A percentile compares a stretch with the other conserved stretches of the same genome.
Evolutionary conservation across 2,888 invertebrate genomes (phyloP).

Genomic region (Antheraea assamensis): DNA sequence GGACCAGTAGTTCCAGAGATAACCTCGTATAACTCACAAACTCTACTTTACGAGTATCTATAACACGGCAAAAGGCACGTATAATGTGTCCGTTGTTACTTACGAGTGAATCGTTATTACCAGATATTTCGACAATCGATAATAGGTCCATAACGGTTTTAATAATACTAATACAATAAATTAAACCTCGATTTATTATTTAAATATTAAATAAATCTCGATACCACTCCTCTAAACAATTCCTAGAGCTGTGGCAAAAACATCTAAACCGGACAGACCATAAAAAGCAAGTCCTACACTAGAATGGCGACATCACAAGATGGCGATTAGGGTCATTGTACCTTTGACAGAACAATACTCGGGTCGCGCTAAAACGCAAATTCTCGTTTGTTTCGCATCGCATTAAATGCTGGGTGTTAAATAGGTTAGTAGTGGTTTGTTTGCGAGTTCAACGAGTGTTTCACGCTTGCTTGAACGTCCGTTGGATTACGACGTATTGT

Average conservation of each 20-base stretch:
- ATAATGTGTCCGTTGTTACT: no score
- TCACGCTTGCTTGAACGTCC: conserved; percentile 12
- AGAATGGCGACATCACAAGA: conserved; percentile 14
- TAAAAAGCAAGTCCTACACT: conserved; percentile 10
- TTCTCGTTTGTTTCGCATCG: conserved; percentile 30
- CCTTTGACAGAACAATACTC: conserved; percentile 44
- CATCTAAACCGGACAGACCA: conserved; percentile 13
- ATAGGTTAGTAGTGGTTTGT: conserved; percentile 21
- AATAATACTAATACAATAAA: no score
- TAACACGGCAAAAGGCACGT: no score
- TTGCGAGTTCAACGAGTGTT: conserved; percentile 10
- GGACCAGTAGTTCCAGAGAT: no score
- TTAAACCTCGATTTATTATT: no score
- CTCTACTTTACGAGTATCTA: no score
- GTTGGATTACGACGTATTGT: conserved; percentile 11
- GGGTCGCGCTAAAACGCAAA: conserved; percentile 40
- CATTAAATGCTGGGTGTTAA: conserved; percentile 27
- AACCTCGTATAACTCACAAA: no score
- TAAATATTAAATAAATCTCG: no score
- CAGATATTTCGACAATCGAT: no score
- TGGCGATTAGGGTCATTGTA: conserved; percentile 32
- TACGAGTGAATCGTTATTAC: no score
- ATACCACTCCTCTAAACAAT: not conserved
- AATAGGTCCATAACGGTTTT: no score
- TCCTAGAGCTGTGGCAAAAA: not conserved